These are phyloP conservation scores for Heloderma charlesbogerti DNA, from an alignment of 2,113 vertebrate genomes.

Conservation along the genomic window DNA sequence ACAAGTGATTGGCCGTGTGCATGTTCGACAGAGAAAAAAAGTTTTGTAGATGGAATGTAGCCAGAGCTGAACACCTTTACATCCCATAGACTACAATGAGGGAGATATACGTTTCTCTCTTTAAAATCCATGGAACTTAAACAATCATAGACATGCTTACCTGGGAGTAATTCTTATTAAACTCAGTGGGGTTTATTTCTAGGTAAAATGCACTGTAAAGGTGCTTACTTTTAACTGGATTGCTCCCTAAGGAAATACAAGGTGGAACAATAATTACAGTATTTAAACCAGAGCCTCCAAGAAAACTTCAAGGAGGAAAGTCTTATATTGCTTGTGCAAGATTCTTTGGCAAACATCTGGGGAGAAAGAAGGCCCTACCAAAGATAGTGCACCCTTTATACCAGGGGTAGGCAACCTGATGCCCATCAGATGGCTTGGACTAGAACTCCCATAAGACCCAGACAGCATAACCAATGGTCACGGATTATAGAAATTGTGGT, in stretches of 20 bases:
- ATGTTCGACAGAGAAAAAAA: not conserved
- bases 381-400: not conserved
- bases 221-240: not conserved
- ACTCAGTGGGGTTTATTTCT: not conserved
- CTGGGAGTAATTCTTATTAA: too few relatives aligned
- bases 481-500: too few relatives aligned
- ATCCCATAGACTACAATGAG: not conserved
- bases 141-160: not conserved
- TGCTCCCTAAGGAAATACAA: not conserved
- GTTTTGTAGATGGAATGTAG: not conserved
- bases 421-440: not conserved
- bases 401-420: not conserved
- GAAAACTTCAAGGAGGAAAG: too few relatives aligned
- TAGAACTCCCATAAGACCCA: not conserved
- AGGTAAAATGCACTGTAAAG: not conserved
- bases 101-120: not conserved
- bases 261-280: not conserved
- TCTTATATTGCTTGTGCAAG: not conserved
- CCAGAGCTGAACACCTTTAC: not conserved
- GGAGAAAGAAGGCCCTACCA: not conserved
- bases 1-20: not conserved
- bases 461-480: not conserved
- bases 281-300: not conserved
- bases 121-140: not conserved
- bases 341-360: not conserved